These are phyloP conservation scores for Pentalonia nigronervosa DNA, from an alignment of 1,140 invertebrate genomes.

Conservation along the genomic window DNA sequence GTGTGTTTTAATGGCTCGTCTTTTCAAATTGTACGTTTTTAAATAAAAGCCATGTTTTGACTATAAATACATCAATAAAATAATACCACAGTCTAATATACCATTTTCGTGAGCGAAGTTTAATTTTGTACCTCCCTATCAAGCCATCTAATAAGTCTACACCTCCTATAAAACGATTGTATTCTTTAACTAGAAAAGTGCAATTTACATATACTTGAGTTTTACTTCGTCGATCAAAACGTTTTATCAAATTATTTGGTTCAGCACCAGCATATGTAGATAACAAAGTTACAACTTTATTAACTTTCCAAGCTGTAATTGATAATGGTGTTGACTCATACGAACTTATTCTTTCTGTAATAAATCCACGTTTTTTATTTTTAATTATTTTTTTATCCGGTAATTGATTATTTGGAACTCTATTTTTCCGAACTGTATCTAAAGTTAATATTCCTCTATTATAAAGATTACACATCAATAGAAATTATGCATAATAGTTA, in stretches of 20 bases:
- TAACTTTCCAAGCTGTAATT: conserved; percentile 61
- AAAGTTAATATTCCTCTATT: conserved; percentile 60
- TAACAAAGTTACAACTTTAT: conserved; percentile 64
- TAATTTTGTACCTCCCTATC: conserved; percentile 62
- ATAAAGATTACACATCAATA: conserved; percentile 59
- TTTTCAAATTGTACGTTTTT: neutral
- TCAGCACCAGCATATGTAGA: conserved; percentile 64
- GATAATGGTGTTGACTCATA: conserved; percentile 55
- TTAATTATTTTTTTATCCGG: conserved; percentile 59
- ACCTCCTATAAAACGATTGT: conserved; percentile 56
- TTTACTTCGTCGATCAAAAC: conserved; percentile 59
- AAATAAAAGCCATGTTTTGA: neutral
- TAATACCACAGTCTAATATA: neutral
- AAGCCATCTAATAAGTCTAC: conserved; percentile 64
- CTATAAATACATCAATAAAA: conserved; percentile 3
- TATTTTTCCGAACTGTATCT: conserved; percentile 60
- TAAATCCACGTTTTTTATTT: conserved; percentile 52
- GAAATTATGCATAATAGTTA: conserved; percentile 59
- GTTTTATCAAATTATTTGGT: conserved; percentile 62
- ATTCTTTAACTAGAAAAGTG: conserved; percentile 61
- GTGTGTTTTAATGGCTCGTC: neutral
- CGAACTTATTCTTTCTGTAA: neutral
- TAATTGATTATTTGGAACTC: conserved; percentile 60
- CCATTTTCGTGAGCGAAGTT: neutral
- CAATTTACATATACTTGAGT: conserved; percentile 56